phyloP scores from a whole-genome alignment of 2,888 invertebrate genomes.

The Heliconius cydno region DNA sequence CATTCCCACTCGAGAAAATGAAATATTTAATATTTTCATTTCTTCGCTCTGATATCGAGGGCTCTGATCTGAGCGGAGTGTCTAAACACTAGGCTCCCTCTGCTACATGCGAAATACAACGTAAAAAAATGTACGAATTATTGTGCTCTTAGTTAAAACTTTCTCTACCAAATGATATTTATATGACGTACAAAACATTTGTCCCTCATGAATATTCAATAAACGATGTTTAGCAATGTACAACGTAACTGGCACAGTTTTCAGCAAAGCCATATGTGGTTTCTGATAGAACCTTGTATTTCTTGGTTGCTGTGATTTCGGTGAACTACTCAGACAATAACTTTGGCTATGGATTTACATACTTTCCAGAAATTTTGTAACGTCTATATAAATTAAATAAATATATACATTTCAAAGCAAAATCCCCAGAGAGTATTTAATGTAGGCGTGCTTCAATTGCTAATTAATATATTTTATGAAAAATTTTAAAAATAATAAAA shows the following conservation, averaged over 20 bases:
- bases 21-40: too few relatives aligned
- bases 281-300: neutral
- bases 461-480: neutral
- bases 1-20: too few relatives aligned
- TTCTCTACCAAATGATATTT: conserved; percentile 17
- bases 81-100: too few relatives aligned
- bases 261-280: conserved; percentile 22
- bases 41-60: too few relatives aligned
- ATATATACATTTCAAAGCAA: neutral
- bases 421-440: neutral
- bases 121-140: neutral
- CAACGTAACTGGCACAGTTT: conserved; percentile 3
- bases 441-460: neutral
- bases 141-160: neutral
- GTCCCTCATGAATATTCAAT: conserved; percentile 39
- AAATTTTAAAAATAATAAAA: neutral
- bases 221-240: conserved; percentile 32
- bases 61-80: too few relatives aligned
- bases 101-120: too few relatives aligned
- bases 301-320: conserved; percentile 8
- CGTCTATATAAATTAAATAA: neutral
- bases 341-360: conserved; percentile 26
- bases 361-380: too few relatives aligned
- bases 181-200: conserved; percentile 27
- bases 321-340: neutral